These are phyloP conservation scores for Gulo gulo DNA, from an alignment of 2,113 vertebrate genomes.

Conservation along the genomic window DNA sequence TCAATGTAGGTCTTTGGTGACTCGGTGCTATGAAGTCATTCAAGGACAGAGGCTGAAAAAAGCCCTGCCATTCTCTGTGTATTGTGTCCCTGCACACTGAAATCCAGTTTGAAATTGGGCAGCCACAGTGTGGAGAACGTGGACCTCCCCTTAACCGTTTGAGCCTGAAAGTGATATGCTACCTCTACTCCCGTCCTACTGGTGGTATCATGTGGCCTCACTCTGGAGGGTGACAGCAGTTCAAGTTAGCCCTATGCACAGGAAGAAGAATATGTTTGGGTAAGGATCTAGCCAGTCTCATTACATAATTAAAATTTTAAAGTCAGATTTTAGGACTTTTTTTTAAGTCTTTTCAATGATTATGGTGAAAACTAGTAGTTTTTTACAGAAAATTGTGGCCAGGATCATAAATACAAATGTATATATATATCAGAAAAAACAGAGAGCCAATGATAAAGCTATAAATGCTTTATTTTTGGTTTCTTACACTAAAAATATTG, in stretches of 20 bases:
- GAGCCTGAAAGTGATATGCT: background rate
- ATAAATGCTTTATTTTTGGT: background rate
- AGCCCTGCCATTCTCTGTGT: background rate
- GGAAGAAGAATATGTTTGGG: background rate
- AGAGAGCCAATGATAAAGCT: background rate
- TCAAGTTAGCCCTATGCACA: background rate
- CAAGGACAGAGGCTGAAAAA: background rate
- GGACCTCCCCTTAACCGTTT: background rate
- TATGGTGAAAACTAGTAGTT: background rate
- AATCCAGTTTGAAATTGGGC: background rate
- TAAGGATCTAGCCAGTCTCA: background rate
- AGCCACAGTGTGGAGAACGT: background rate
- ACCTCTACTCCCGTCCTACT: background rate
- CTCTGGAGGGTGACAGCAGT: background rate
- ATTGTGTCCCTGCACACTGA: background rate
- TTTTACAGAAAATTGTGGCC: background rate
- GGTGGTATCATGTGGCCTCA: background rate
- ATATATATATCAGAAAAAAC: background rate
- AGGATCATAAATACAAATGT: background rate
- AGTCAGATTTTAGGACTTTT: background rate
- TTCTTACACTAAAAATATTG: background rate
- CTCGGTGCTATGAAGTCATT: background rate
- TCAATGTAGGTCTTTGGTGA: background rate
- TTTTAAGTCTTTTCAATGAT: background rate
- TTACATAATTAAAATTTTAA: background rate